These are phyloP conservation scores for Hetaerina americana DNA, from an alignment of 1,140 invertebrate species.

Conservation along the genomic window DNA sequence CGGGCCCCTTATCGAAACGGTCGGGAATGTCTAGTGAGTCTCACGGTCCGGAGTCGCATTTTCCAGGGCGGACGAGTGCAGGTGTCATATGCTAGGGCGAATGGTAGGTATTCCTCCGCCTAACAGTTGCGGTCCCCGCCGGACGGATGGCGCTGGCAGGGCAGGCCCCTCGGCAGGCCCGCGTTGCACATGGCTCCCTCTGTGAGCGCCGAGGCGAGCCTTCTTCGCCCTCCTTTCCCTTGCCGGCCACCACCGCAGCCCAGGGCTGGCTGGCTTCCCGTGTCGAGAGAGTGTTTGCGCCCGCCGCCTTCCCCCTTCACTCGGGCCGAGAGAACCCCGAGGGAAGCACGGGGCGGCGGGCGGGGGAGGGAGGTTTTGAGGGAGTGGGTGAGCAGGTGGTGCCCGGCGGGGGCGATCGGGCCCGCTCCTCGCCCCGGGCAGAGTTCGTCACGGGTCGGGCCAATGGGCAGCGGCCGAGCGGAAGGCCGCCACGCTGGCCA, in stretches of 20 bases:
- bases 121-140: not conserved
- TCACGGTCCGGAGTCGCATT: no score
- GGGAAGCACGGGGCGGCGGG: not conserved
- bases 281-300: no score
- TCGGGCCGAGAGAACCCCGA: not conserved
- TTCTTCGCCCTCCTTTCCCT: not conserved
- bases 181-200: not conserved
- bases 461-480: not conserved
- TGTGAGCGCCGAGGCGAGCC: not conserved
- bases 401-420: not conserved
- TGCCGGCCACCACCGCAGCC: no score
- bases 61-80: no score
- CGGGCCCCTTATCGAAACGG: no score
- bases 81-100: no score
- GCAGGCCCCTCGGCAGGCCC: not conserved
- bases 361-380: not conserved
- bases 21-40: no score
- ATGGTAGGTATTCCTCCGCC: not conserved
- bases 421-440: not conserved
- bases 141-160: not conserved
- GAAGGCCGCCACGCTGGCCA: not conserved
- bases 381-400: not conserved
- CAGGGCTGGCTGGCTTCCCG: no score
- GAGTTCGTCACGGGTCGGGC: not conserved
- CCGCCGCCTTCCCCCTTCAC: not conserved